Evolutionary conservation across 1,140 invertebrate species (phyloP).

Genomic region (Varroa destructor): DNA sequence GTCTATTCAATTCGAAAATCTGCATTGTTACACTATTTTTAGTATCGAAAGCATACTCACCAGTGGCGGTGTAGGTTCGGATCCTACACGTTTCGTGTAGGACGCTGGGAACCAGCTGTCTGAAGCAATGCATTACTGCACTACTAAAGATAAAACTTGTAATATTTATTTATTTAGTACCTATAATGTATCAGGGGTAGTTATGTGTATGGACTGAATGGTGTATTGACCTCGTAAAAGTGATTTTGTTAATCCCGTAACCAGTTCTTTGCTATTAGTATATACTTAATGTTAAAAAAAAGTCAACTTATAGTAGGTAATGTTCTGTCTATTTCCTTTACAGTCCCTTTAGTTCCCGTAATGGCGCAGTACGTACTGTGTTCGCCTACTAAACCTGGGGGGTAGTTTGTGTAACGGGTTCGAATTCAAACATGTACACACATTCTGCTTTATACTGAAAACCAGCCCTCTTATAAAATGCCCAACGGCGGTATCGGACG

Average conservation of each 20-base stretch:
- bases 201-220: background rate
- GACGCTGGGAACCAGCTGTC: background rate
- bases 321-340: conserved; percentile 8
- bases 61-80: too few species aligned
- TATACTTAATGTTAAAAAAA: conserved; percentile 25
- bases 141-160: background rate
- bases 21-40: too few species aligned
- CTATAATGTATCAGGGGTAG: background rate
- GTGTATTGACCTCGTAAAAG: background rate
- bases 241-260: background rate
- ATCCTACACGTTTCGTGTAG: background rate
- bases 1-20: too few species aligned
- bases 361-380: too few species aligned
- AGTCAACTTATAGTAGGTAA: conserved; percentile 27
- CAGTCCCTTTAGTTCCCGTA: too few species aligned
- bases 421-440: too few species aligned
- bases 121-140: background rate
- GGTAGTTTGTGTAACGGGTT: too few species aligned
- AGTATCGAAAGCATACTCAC: too few species aligned
- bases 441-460: too few species aligned
- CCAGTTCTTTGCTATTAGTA: background rate
- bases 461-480: too few species aligned
- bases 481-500: too few species aligned
- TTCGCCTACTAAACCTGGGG: too few species aligned
- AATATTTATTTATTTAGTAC: background rate